These are phyloP conservation scores for Gnathonemus longibarbis DNA, from an alignment of 2,113 vertebrate species.

Conservation along the genomic window DNA sequence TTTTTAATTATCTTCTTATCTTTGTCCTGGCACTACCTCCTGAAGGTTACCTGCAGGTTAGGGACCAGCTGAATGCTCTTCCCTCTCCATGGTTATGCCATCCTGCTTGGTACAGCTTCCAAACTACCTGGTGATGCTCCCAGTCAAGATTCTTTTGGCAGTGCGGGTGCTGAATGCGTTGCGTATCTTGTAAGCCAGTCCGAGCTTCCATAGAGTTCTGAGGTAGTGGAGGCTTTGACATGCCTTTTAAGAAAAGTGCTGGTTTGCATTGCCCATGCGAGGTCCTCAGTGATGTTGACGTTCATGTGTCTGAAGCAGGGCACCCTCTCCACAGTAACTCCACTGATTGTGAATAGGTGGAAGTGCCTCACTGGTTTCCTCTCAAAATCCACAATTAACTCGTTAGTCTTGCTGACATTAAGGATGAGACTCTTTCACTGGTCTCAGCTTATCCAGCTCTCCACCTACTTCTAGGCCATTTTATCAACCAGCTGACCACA, in stretches of 20 bases:
- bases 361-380: neutral
- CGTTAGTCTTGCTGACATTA: neutral
- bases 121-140: neutral
- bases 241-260: neutral
- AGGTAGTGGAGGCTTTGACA: neutral
- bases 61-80: neutral
- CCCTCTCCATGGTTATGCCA: neutral
- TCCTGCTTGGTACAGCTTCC: neutral
- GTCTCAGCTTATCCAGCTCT: neutral
- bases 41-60: neutral
- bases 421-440: neutral
- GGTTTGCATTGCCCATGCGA: neutral
- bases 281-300: neutral
- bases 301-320: neutral
- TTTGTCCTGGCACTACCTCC: neutral
- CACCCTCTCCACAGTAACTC: neutral
- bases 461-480: neutral
- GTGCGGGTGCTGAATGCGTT: neutral
- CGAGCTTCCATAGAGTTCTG: neutral
- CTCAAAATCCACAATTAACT: neutral
- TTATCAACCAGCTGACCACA: neutral
- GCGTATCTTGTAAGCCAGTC: neutral
- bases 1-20: neutral
- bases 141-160: neutral
- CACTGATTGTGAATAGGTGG: neutral